Conservation (phyloP, 2,888 invertebrate species). For the Hedya salicella region DNA sequence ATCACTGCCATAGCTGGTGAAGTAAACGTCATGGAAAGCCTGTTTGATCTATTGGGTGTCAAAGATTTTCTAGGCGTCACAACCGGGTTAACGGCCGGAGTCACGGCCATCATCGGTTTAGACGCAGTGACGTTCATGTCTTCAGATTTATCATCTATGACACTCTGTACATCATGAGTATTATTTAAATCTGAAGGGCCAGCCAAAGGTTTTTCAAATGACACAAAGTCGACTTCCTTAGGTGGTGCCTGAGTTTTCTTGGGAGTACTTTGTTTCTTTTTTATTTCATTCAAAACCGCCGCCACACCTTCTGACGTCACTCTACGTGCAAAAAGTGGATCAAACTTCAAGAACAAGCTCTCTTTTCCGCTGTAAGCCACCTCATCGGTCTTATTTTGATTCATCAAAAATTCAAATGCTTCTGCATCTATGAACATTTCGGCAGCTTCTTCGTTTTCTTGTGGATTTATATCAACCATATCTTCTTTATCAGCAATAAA, state of each 20-base stretch:
- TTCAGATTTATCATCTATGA: constrained; percentile 59
- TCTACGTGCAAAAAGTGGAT: constrained; percentile 75
- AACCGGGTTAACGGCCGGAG: constrained; percentile 72
- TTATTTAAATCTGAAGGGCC: constrained; percentile 60
- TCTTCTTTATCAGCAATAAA: constrained; percentile 58
- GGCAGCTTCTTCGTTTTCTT: constrained; percentile 59
- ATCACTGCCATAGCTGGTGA: constrained; percentile 83
- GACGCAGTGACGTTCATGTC: constrained; percentile 64
- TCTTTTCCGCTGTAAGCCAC: constrained; percentile 77
- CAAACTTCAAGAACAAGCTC: constrained; percentile 78
- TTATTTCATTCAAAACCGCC: constrained; percentile 63
- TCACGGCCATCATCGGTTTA: constrained; percentile 79
- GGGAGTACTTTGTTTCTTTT: constrained; percentile 70
- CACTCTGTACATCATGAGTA: constrained; percentile 52
- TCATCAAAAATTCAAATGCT: constrained; percentile 75
- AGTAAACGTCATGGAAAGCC: constrained; percentile 75
- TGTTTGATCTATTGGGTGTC: constrained; percentile 69
- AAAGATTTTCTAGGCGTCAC: constrained; percentile 65
- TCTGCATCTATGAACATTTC: constrained; percentile 80
- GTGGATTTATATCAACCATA: constrained; percentile 62
- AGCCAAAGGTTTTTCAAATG: constrained; percentile 47
- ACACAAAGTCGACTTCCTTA: constrained; percentile 48
- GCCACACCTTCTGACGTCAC: constrained; percentile 69
- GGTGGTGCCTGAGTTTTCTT: constrained; percentile 54
- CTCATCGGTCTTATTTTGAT: constrained; percentile 71